Percentiles rank a stretch among this genome's conserved stretches.
These are phyloP conservation scores for Hyphantria cunea DNA, from an alignment of 1,140 invertebrate genomes.

Conservation along the genomic window DNA sequence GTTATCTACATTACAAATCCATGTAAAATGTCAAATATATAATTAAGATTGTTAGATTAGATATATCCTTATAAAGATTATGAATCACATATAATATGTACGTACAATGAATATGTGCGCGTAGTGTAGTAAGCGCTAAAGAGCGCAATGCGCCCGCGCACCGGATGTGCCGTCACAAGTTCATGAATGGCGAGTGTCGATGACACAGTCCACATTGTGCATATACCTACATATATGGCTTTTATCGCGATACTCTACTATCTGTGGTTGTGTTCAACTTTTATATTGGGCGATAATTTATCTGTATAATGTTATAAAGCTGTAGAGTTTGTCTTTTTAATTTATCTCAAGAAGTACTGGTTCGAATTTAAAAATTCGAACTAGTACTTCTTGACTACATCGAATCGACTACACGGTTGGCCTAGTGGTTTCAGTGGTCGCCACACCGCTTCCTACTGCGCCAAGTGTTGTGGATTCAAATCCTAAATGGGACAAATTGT, in stretches of 20 bases:
- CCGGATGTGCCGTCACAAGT: slow-evolving; percentile 44
- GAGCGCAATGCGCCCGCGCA: slow-evolving; percentile 24
- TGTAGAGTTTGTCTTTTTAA: neutral
- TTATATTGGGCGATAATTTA: too few relatives aligned
- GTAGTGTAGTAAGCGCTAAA: neutral
- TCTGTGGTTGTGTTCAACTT: too few relatives aligned
- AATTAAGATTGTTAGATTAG: too few relatives aligned
- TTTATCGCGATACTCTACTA: neutral
- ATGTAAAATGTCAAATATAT: too few relatives aligned
- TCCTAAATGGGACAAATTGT: too few relatives aligned
- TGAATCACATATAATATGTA: neutral
- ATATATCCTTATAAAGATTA: too few relatives aligned
- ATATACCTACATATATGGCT: slow-evolving; percentile 11
- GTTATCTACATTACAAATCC: too few relatives aligned
- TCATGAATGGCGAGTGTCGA: slow-evolving; percentile 41
- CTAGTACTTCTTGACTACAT: too few relatives aligned
- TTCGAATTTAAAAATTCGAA: slow-evolving; percentile 3
- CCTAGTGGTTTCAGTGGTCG: too few relatives aligned
- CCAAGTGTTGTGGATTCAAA: too few relatives aligned
- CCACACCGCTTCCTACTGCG: too few relatives aligned
- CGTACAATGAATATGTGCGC: neutral
- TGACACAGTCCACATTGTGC: slow-evolving; percentile 33
- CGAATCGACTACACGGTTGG: too few relatives aligned
- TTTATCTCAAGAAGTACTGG: slow-evolving; percentile 2
- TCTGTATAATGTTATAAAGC: neutral